These are phyloP conservation scores for Apus apus DNA, from an alignment of 2,113 vertebrate species.

Conservation along the genomic window DNA sequence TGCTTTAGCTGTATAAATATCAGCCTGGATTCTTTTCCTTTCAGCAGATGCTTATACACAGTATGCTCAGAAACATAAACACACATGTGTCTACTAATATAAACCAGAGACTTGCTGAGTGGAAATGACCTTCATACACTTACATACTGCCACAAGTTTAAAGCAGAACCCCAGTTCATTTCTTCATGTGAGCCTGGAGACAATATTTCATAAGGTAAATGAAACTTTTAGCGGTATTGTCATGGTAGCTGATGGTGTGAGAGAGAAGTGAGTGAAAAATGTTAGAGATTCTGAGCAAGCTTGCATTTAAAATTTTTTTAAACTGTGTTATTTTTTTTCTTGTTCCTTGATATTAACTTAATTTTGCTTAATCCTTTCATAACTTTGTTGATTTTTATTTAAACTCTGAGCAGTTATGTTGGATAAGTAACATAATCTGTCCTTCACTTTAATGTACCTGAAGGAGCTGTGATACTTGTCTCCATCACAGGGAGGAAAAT, in stretches of 20 bases:
- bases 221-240: not conserved
- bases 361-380: not conserved
- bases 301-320: not conserved
- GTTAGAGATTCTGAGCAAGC: not conserved
- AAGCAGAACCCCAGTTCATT: not conserved
- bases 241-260: not conserved
- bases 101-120: not conserved
- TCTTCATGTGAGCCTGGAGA: not conserved
- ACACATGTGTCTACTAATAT: not conserved
- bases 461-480: not conserved
- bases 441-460: not conserved
- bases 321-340: not conserved
- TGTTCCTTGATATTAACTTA: not conserved
- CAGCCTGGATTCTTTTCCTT: constrained; percentile 3
- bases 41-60: not conserved
- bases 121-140: not conserved
- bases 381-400: not conserved
- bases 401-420: not conserved
- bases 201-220: not conserved
- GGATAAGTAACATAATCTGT: not conserved
- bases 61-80: not conserved
- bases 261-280: not conserved
- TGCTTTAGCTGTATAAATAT: constrained; percentile 33
- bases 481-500: not conserved
- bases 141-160: not conserved